Base-by-base conservation (phyloP, 2,797 vertebrate genomes). In the Pitangus sulphuratus region DNA sequence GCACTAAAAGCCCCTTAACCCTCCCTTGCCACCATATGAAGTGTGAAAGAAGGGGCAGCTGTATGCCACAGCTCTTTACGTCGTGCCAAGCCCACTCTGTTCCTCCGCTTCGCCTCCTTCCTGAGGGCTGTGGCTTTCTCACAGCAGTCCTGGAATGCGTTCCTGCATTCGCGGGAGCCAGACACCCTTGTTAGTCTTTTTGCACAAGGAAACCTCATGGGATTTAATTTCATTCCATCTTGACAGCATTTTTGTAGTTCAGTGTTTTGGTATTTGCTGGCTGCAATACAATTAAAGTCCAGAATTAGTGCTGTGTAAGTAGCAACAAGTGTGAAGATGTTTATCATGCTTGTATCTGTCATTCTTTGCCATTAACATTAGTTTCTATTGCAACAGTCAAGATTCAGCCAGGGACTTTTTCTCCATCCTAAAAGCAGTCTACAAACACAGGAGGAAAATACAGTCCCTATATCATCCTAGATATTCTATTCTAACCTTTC, bases 171-270 rank as follows among this genome's bases (percentile, higher is more conserved):
- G 0, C 0, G 11, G 9, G 96, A 75, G 24, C 68, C 70, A 51
- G 83, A 11, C 48, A 97, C 96, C 30, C 65, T 94, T 31, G 3
- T 51, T 30, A 95, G 31, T 58, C 98, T 96, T 37, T 94, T 82
- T 1, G 19, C 72, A 89, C 98, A 98, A 26, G 97, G 33, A 45
- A 66, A 35, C 6, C 7, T 56, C 96, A 94, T 90, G 40, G 84
- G 95, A 76, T 62, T 97, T 44, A 68, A n/a, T 91, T 40, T 97
- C 85, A 96, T 95, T 60, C 98, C 98, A 48, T 98, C 97, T 28
- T 89, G 60, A 71, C 98, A 98, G 76, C 98, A 98, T 50, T 85
- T 97, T 21, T 28, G 94, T n/a, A 96, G 75, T 9, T 12, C 7
- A 14, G 54, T 15, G 35, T 84, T 40, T 68, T 77, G 92, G 37